These are phyloP conservation scores for Tethya wilhelma DNA, from an alignment of 37 sponge, comb jelly and placozoan species.

Conservation along the genomic window DNA sequence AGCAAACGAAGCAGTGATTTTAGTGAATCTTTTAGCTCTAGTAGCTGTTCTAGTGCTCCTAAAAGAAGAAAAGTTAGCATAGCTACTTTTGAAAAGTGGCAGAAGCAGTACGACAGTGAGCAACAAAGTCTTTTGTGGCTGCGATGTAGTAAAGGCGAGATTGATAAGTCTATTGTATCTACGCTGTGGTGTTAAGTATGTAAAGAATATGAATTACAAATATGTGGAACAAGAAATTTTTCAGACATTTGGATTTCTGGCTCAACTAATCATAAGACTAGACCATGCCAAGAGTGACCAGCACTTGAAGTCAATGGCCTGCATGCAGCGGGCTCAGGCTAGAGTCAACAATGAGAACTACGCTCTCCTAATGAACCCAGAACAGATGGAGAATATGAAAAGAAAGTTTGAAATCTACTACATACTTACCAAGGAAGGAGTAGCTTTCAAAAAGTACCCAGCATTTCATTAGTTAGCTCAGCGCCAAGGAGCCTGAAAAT, in stretches of 20 bases:
- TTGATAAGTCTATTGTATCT: conserved; percentile 4
- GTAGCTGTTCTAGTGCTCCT: neutral
- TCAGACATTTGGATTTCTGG: conserved; percentile 53
- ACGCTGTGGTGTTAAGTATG: conserved; percentile 57
- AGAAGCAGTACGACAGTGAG: neutral
- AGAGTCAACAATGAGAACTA: conserved; percentile 13
- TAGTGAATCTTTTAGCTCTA: neutral
- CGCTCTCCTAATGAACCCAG: conserved; percentile 18
- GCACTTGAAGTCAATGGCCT: conserved; percentile 24
- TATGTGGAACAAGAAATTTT: conserved; percentile 42
- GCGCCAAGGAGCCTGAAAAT: conserved; percentile 38
- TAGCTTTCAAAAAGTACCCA: conserved; percentile 41
- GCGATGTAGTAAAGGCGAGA: neutral
- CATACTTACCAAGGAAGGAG: conserved; percentile 50
- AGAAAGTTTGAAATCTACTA: conserved; percentile 53
- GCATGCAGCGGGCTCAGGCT: conserved; percentile 3
- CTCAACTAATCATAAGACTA: conserved; percentile 62
- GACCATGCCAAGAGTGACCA: conserved; percentile 56
- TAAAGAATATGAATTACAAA: conserved; percentile 27
- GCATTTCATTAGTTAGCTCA: conserved; percentile 22
- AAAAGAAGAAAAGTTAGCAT: neutral
- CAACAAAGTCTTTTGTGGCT: neutral
- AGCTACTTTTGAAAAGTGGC: neutral
- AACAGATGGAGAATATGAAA: conserved; percentile 26
- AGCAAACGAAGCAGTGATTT: too few species aligned